These are phyloP conservation scores for Cervus canadensis DNA, from an alignment of 2,113 vertebrate species.

Conservation along the genomic window DNA sequence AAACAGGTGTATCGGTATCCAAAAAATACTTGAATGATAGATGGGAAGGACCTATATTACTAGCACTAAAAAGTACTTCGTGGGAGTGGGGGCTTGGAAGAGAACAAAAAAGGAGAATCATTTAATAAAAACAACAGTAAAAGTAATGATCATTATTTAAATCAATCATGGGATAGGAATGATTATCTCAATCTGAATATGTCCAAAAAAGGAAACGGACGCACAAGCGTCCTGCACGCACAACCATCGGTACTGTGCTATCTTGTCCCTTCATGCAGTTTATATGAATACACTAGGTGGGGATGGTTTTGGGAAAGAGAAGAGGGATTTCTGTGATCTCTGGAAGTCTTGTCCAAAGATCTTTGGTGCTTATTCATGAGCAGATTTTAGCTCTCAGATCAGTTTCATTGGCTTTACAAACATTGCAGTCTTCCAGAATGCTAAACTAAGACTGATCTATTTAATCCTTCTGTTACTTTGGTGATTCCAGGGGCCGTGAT, in stretches of 20 bases:
- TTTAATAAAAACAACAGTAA: not conserved
- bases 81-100: fast-evolving
- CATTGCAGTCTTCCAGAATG: not conserved
- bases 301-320: not conserved
- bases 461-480: not conserved
- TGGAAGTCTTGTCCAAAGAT: not conserved
- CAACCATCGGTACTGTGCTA: fast-evolving
- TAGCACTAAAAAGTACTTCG: not conserved
- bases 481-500: not conserved
- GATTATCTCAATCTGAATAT: not conserved
- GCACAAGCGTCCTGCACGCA: not conserved
- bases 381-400: not conserved
- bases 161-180: not conserved
- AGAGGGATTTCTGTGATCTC: not conserved
- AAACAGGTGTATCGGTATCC: not conserved
- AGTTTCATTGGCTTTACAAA: not conserved
- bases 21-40: not conserved
- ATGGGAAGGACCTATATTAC: not conserved
- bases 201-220: not conserved
- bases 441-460: not conserved
- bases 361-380: not conserved
- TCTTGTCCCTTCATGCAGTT: not conserved
- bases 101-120: not conserved
- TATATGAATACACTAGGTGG: not conserved
- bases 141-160: not conserved